These are phyloP conservation scores for Aporophyla lueneburgensis DNA, from an alignment of 2,888 invertebrate species.

Conservation along the genomic window DNA sequence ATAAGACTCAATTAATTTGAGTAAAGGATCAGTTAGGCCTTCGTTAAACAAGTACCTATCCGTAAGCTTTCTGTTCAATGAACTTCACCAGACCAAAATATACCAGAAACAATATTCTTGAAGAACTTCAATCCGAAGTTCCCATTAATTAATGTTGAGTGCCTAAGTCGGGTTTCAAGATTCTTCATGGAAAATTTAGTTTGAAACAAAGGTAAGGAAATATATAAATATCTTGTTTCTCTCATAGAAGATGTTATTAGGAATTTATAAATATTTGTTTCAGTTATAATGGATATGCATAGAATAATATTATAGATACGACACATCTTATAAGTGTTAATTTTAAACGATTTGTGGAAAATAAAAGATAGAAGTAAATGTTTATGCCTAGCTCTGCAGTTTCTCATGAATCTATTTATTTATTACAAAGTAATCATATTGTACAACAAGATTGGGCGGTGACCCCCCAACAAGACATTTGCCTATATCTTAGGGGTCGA, in stretches of 20 bases:
- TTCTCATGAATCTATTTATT: no score
- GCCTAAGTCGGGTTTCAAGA: background rate
- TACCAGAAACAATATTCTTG: background rate
- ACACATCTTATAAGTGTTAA: background rate
- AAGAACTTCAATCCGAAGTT: constrained; percentile 3
- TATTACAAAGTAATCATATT: no score
- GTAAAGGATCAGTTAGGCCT: background rate
- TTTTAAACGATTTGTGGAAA: no score
- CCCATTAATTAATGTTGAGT: background rate
- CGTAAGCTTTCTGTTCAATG: background rate
- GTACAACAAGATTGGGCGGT: no score
- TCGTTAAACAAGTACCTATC: background rate
- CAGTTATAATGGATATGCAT: constrained; percentile 25
- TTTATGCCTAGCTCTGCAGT: no score
- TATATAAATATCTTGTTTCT: background rate
- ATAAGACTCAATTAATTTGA: background rate
- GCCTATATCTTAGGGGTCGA: no score
- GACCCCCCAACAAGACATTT: no score
- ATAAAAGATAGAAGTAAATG: no score
- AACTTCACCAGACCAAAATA: background rate
- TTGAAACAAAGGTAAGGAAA: background rate
- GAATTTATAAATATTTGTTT: constrained; percentile 26
- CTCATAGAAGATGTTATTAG: constrained; percentile 11
- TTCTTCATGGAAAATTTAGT: background rate
- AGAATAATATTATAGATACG: constrained; percentile 28